A percentile compares a stretch with the other conserved stretches of the same genome.
These are phyloP conservation scores for Sylvilagus bachmani DNA, from an alignment of 2,113 vertebrate genomes.

Conservation along the genomic window DNA sequence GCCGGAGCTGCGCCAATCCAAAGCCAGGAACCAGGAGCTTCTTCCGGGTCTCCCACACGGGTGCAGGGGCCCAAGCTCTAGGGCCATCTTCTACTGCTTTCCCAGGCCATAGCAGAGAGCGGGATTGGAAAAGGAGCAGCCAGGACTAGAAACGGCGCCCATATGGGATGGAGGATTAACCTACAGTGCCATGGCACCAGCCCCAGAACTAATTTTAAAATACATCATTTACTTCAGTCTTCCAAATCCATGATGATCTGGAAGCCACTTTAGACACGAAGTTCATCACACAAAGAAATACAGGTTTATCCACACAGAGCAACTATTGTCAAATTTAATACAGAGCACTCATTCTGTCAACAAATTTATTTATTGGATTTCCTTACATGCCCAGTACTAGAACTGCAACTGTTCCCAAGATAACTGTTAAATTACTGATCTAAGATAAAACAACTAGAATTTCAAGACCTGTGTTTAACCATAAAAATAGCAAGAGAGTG, in stretches of 20 bases:
- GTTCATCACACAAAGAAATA: constrained; percentile 4
- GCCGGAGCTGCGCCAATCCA: too few species aligned
- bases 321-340: constrained; percentile 35
- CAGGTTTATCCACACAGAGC: constrained; percentile 14
- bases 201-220: constrained; percentile 11
- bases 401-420: background rate
- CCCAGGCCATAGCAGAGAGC: too few species aligned
- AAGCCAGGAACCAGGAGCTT: too few species aligned
- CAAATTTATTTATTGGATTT: background rate
- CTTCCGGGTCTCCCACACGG: too few species aligned
- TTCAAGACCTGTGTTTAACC: background rate
- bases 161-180: too few species aligned
- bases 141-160: too few species aligned
- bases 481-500: too few species aligned
- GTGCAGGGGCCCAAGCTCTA: too few species aligned
- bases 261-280: constrained; percentile 42
- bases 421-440: background rate
- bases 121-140: too few species aligned
- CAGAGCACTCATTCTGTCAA: background rate
- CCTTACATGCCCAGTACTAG: background rate
- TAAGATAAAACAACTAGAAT: background rate
- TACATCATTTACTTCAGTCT: background rate
- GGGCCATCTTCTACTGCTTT: too few species aligned
- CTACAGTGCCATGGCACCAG: too few species aligned
- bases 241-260: constrained; percentile 20